Conservation (phyloP, 2,113 vertebrate species). For the Dendropsophus ebraccatus region DNA sequence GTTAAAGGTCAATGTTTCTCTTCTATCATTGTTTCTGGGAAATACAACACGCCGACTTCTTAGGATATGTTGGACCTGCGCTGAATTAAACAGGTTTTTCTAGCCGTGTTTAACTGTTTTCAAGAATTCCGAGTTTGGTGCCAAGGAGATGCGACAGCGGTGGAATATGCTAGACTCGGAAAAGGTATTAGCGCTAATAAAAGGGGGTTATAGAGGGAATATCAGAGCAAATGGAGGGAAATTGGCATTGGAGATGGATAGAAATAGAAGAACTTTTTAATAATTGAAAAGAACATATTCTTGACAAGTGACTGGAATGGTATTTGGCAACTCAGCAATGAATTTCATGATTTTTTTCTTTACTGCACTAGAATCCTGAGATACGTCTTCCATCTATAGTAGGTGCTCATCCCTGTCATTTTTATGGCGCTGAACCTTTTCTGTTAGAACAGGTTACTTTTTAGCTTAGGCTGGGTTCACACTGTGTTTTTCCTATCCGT, state of each 20-base stretch:
- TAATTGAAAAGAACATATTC: neutral
- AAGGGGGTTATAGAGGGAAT: neutral
- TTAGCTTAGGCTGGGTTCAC: too few relatives aligned
- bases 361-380: neutral
- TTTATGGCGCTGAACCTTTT: neutral
- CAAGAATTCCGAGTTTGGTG: neutral
- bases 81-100: neutral
- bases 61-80: neutral
- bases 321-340: neutral
- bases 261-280: neutral
- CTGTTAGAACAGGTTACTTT: too few relatives aligned
- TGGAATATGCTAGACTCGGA: conserved; percentile 3
- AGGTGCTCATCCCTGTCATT: neutral
- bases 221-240: neutral
- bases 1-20: neutral
- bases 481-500: too few relatives aligned
- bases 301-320: neutral
- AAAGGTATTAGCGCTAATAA: neutral
- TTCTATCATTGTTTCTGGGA: neutral
- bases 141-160: neutral
- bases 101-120: neutral
- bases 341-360: neutral
- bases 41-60: neutral
- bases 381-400: neutral
- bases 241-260: neutral